phyloP scores from a whole-genome alignment of 2,113 vertebrate species.

The Climacteris rufus region DNA sequence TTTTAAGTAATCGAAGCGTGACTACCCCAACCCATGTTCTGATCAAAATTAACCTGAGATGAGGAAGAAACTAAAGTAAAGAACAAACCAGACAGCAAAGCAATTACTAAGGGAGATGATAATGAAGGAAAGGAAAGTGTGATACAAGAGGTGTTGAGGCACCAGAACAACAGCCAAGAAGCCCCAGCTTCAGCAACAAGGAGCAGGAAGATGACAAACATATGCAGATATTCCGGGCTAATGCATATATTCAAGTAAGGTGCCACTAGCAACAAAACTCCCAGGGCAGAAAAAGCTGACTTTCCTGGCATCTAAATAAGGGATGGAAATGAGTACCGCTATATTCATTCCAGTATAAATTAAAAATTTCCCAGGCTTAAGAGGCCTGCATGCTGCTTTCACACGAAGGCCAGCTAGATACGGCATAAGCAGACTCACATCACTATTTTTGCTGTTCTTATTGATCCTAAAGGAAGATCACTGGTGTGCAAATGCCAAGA shows the following conservation, averaged over 20 bases:
- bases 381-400: background rate
- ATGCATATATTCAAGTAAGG: background rate
- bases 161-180: background rate
- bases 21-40: background rate
- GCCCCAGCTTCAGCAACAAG: background rate
- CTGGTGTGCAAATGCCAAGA: background rate
- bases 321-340: background rate
- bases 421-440: background rate
- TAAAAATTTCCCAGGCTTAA: background rate
- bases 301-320: background rate
- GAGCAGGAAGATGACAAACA: background rate
- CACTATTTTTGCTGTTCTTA: background rate
- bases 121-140: background rate
- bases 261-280: background rate
- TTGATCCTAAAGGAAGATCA: background rate
- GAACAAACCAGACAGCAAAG: background rate
- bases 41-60: background rate
- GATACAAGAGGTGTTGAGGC: background rate
- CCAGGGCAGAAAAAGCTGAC: background rate
- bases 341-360: background rate
- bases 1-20: background rate
- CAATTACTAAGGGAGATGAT: background rate
- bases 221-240: background rate
- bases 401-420: background rate
- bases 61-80: background rate